Evolutionary conservation across 1,140 invertebrate species (phyloP).

Genomic region (Chelonus insularis): DNA sequence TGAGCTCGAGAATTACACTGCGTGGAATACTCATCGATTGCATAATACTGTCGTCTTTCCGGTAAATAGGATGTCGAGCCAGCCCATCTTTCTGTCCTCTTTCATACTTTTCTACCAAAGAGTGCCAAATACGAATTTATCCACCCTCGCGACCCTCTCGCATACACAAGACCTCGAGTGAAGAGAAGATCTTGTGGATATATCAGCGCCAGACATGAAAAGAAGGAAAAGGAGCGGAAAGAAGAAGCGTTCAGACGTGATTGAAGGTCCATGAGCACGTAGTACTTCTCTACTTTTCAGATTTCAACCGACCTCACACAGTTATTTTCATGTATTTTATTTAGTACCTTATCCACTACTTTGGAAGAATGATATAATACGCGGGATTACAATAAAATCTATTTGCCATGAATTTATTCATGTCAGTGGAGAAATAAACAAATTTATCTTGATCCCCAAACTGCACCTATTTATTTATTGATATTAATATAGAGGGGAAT

Average conservation of each 20-base stretch:
- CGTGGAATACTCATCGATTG: conserved; percentile 32
- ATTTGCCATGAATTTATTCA: too few relatives aligned
- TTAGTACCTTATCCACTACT: too few relatives aligned
- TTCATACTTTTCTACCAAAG: conserved; percentile 10
- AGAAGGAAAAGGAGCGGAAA: conserved; percentile 1
- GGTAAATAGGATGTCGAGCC: conserved; percentile 42
- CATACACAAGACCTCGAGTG: background rate
- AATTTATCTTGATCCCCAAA: too few relatives aligned
- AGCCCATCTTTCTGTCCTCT: conserved; percentile 18
- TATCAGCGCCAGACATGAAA: background rate
- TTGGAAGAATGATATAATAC: too few relatives aligned
- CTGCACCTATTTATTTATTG: too few relatives aligned
- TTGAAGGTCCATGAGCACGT: conserved; percentile 1
- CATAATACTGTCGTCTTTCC: conserved; percentile 38
- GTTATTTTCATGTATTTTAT: background rate
- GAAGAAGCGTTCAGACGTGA: background rate
- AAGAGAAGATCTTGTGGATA: background rate
- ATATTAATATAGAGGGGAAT: too few relatives aligned
- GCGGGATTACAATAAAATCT: too few relatives aligned
- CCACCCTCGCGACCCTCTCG: conserved; percentile 1
- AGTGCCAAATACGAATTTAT: conserved; percentile 32
- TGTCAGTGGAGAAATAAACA: too few relatives aligned
- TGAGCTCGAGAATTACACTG: background rate
- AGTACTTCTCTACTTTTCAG: conserved; percentile 3
- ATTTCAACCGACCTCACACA: background rate